These are phyloP conservation scores for Pipistrellus pipistrellus DNA, from an alignment of 2,797 vertebrate species.

Conservation along the genomic window DNA sequence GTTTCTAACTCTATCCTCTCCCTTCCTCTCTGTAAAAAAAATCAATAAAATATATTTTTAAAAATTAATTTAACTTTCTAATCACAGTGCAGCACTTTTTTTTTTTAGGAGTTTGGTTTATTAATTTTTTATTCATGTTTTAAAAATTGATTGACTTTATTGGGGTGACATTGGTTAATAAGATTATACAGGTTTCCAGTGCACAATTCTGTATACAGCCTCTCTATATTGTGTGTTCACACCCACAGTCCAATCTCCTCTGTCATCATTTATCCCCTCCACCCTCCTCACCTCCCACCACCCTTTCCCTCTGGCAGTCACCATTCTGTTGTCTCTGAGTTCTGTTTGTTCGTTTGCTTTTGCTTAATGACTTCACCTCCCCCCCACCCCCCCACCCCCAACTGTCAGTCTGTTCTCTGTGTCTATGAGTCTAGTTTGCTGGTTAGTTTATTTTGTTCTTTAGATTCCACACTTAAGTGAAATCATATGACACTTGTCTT, in stretches of 20 bases:
- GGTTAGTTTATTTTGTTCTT: neutral
- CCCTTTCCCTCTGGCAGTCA: too few species aligned
- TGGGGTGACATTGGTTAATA: neutral
- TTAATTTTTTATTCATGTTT: neutral
- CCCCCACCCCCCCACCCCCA: neutral
- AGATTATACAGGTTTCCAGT: neutral
- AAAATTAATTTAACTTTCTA: neutral
- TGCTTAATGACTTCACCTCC: neutral
- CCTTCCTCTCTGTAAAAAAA: too few species aligned
- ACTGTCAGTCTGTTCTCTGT: neutral
- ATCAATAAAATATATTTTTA: too few species aligned
- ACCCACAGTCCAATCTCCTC: too few species aligned
- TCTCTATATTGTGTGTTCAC: neutral
- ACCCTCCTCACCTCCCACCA: too few species aligned
- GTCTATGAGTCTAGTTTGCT: neutral
- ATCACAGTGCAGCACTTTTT: neutral
- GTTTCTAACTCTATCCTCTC: too few species aligned
- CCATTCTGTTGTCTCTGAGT: neutral
- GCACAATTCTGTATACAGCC: neutral
- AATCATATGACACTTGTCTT: neutral
- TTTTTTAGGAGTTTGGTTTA: neutral
- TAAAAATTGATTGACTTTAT: neutral
- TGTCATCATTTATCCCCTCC: too few species aligned
- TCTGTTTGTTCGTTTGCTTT: neutral
- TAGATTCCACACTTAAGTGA: neutral